Conservation (phyloP, 2,888 invertebrate genomes). For the Calameuta pallipes region DNA sequence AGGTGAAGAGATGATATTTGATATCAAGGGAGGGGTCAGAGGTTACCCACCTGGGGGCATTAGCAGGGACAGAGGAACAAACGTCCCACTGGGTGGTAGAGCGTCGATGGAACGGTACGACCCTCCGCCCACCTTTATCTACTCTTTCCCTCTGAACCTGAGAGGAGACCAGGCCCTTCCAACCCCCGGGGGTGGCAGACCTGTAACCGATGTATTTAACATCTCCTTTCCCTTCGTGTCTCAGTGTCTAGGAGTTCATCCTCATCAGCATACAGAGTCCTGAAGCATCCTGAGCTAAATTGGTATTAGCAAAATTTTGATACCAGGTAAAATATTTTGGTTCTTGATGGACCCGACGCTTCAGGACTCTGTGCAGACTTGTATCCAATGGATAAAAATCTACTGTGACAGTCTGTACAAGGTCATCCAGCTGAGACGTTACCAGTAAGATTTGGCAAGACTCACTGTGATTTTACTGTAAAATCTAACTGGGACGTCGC, state of each 20-base stretch:
- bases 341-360: background rate
- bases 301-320: background rate
- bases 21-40: conserved; percentile 31
- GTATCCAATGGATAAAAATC: background rate
- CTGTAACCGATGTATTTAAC: conserved; percentile 63
- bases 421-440: background rate
- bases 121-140: conserved; percentile 68
- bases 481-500: background rate
- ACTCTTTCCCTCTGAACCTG: conserved; percentile 64
- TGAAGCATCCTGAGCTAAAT: conserved; percentile 21
- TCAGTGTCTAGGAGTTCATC: background rate
- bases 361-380: conserved; percentile 26
- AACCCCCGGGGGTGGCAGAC: conserved; percentile 64
- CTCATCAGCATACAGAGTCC: conserved; percentile 25
- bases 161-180: conserved; percentile 61
- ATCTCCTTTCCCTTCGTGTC: conserved; percentile 33
- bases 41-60: conserved; percentile 66
- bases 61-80: conserved; percentile 60
- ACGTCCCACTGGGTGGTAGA: conserved; percentile 66
- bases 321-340: background rate
- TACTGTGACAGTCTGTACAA: background rate
- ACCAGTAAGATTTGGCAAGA: background rate
- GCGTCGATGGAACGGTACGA: conserved; percentile 74
- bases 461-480: background rate
- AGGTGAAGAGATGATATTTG: conserved; percentile 17